Percentiles rank a stretch among this genome's conserved stretches.
Evolutionary conservation across 2,888 invertebrate species (phyloP).

Genomic region (Lasioglossum vierecki): DNA sequence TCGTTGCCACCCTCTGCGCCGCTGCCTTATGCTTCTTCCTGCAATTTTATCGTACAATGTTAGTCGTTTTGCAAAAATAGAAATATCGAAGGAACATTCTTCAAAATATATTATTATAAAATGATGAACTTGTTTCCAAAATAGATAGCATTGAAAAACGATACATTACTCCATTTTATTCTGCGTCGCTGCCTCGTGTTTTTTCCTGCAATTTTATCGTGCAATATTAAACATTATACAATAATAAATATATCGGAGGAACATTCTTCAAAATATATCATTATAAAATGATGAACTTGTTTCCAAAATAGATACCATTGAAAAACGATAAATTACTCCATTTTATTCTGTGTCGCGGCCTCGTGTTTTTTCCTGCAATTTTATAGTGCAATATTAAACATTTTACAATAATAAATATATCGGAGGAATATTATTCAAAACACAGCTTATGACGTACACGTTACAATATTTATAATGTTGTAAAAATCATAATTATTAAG

Average conservation of each 20-base stretch:
- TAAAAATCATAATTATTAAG: not conserved
- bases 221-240: not conserved
- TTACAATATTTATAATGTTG: not conserved
- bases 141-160: not conserved
- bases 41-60: not conserved
- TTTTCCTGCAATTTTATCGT: too few relatives aligned
- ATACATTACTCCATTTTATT: not conserved
- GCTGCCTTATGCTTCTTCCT: not conserved
- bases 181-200: too few relatives aligned
- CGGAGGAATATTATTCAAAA: not conserved
- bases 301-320: not conserved
- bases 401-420: not conserved
- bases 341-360: too few relatives aligned
- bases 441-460: too few relatives aligned
- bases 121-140: not conserved
- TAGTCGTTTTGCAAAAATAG: not conserved
- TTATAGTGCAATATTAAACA: not conserved
- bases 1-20: slow-evolving; percentile 25
- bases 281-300: not conserved
- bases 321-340: not conserved
- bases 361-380: too few relatives aligned
- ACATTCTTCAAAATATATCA: too few relatives aligned
- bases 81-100: not conserved
- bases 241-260: not conserved
- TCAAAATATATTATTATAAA: not conserved